Base-by-base conservation (phyloP, 2,888 invertebrate species). In the Troides aeacus region DNA sequence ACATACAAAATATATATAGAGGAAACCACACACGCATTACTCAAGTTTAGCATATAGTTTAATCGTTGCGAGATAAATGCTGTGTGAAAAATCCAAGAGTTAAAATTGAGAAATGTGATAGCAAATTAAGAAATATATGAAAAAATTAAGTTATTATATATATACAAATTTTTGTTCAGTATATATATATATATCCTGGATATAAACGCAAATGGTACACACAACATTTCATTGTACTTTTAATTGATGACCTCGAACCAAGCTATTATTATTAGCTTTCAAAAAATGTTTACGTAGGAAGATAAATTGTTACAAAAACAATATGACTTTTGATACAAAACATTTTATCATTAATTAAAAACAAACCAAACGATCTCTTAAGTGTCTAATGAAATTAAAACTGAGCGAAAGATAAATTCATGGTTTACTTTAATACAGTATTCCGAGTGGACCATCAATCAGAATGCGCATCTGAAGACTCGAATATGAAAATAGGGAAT, bases 401-500 rank as follows among this genome's bases (percentile, higher is more conserved):
- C 53, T 21, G 36, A 21, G 36, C 56, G n/a, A 42, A 63, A n/a
- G 39, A 53, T 7, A 59, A 66, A 70, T 69, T 62, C 65, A 58
- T 62, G 10, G 61, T 65, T 65, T 24, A 62, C 71, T 74, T 76
- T 75, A 77, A 36, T 50, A 53, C n/a, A 76, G 75, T 73, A 50
- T 60, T 63, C 56, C 60, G 69, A 68, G 66, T 69, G n/a, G 12
- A 21, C 73, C 69, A 75, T 74, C 74, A 76, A 76, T 76, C 74
- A 73, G 69, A 67, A 70, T 72, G 74, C 74, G 75, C 73, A 76
- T 75, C 69, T 70, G 69, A 66, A 56, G 74, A 71, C 74, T 74
- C 74, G 72, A 71, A 72, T 75, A 76, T 75, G 76, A 77, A 73
- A 72, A 72, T 69, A 73, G 74, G 71, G 70, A 76, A 78, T 78